Base-by-base conservation (phyloP, 2,113 vertebrate species). In the Spea bombifrons region DNA sequence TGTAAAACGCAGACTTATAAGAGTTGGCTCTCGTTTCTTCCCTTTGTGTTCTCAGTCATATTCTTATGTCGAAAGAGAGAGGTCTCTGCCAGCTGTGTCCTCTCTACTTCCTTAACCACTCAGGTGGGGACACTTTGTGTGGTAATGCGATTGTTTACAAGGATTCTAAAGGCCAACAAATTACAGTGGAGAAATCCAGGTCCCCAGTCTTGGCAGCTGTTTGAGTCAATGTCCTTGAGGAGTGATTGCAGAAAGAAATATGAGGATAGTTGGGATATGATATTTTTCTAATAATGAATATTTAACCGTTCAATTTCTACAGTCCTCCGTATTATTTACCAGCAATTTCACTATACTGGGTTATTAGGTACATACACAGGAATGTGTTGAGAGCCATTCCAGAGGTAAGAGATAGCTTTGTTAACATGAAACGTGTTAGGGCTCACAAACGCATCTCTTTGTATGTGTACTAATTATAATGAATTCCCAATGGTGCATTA, bases 41-140 rank as follows among this genome's bases (percentile, higher is more conserved):
- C 68, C 57, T 50, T 4, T 7, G 17, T 68, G 13, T 8, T 10
- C 46, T n/a, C 8, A 50, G 55, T 52, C 7, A 43, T 30, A 17
- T 17, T 63, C 53, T 70, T 77, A 49, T 77, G 71, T 78, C 66
- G 64, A 12, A 7, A 71, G 30, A 53, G 48, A 77, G 43, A 43
- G 61, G 66, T 66, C 48, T 72, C 44, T 72, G 76, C 69, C 76
- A 78, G 76, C 69, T 78, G 76, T 65, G 48, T 66, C 63, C 76
- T 71, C 49, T 65, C 43, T 7, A 47, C 66, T 69, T 78, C 8
- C 61, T 53, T 71, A 78, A 78, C 55, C 57, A 64, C 57, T 65
- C 76, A 72, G 43, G 49, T 78, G 76, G 76, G 64, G 59, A 65
- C 44, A 46, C 76, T 72, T 65, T 72, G 30, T 65, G 59, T 50